phyloP scores from a whole-genome alignment of 2,113 vertebrate species.

The Falcunculus frontatus region DNA sequence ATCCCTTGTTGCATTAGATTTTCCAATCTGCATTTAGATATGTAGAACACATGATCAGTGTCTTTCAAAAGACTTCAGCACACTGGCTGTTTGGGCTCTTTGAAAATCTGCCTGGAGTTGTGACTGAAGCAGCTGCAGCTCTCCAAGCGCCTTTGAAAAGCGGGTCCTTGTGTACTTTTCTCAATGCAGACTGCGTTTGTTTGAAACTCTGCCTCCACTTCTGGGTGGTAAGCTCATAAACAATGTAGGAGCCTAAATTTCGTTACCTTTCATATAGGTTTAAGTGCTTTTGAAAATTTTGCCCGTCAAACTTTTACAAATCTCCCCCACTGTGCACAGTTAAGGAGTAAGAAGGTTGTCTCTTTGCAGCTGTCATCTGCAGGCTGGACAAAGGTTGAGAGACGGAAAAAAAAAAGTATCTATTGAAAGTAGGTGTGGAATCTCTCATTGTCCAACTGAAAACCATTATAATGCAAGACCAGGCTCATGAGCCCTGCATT shows the following conservation, averaged over 20 bases:
- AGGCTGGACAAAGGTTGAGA: neutral
- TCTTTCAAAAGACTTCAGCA: neutral
- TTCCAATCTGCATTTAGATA: neutral
- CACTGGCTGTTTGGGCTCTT: neutral
- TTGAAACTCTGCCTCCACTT: neutral
- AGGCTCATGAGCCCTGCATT: neutral
- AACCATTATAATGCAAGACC: neutral
- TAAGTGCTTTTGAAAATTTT: neutral
- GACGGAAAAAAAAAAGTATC: neutral
- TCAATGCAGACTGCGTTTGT: neutral
- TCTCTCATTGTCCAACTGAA: neutral
- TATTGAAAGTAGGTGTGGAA: neutral
- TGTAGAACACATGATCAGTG: neutral
- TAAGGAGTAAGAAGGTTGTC: neutral
- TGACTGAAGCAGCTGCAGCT: neutral
- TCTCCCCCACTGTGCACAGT: neutral
- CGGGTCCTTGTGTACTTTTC: accelerated
- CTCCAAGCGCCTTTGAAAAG: neutral
- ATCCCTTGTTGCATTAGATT: neutral
- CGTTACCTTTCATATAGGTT: neutral
- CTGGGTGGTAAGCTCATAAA: neutral
- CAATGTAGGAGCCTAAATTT: neutral
- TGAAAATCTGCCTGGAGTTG: neutral
- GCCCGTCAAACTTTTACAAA: neutral
- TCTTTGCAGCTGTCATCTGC: neutral